Evolutionary conservation across 2,113 vertebrate genomes (phyloP), one percentile per base, ranked within the genome.

Genomic region (Loxodonta africana): DNA sequence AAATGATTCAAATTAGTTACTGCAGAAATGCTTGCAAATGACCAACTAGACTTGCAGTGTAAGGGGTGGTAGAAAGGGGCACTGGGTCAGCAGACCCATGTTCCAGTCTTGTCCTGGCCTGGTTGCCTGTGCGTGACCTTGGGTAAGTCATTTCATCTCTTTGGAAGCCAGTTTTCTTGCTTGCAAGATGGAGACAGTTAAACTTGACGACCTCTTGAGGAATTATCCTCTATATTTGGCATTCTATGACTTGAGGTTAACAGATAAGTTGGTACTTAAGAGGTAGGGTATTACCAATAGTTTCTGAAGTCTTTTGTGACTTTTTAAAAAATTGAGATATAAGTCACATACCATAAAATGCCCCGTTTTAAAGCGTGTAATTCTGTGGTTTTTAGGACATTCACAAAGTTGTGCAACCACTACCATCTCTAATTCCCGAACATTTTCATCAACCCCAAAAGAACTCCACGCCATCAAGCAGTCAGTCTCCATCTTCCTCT

Each of bases 271-370:
- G 65, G 28, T 28, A 51, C 48, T n/a, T 84, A 73, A 21, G 53
- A 30, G 67, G 83, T 85, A 41, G 7, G 57, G 17, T 65, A 71
- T 60, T 23, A 69, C 15, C 20, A 71, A 83, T 2, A 76, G 25
- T 90, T 92, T 88, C 20, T 92, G 62, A 97, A 86, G 78, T 57
- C 69, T 82, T 85, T 44, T 46, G 62, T 81, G 51, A 88, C 25
- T 84, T 65, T 78, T 94, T 33, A 74, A 67, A 74, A 74, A 74
- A 51, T 60, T 74, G 37, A 57, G 46, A 57, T 90, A 62, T 11
- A 94, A 94, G 63, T 90, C 46, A 77, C 51, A 62, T 41, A 62
- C 46, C 44, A 88, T 85, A 30, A 88, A 88, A 82, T 23, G 26
- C 8, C 60, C 23, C 46, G 28, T 30, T 88, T 84, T 51, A 21